phyloP scores from a whole-genome alignment of 1,140 invertebrate species.

The Lethocerus indicus region DNA sequence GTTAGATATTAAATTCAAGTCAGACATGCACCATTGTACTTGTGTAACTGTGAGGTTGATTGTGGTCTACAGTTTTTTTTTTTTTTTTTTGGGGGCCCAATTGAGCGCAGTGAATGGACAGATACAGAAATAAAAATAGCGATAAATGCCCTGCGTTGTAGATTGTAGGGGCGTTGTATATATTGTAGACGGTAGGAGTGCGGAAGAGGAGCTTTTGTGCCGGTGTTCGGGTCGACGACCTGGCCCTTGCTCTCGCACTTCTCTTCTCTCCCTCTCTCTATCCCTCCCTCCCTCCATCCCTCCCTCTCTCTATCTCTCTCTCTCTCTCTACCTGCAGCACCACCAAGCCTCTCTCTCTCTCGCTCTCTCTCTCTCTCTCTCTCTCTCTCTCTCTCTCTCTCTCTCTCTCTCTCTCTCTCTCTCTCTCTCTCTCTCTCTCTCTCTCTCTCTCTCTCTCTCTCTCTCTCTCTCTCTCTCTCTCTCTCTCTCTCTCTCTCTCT shows the following conservation, averaged over 20 bases:
- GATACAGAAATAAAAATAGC: too few species aligned
- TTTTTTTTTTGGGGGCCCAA: too few species aligned
- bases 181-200: too few species aligned
- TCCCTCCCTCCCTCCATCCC: background rate
- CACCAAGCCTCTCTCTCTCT: background rate
- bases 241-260: background rate
- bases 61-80: too few species aligned
- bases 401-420: slow-evolving; percentile 9
- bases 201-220: background rate
- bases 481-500: slow-evolving; percentile 9
- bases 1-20: too few species aligned
- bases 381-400: slow-evolving; percentile 9
- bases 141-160: too few species aligned
- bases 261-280: background rate
- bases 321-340: background rate
- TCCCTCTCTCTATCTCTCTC: background rate
- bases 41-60: too few species aligned
- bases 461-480: slow-evolving; percentile 10
- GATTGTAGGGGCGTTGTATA: too few species aligned
- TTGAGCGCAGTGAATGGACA: too few species aligned
- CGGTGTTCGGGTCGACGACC: background rate
- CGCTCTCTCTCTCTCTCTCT: slow-evolving; percentile 8
- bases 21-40: too few species aligned
- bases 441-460: slow-evolving; percentile 9
- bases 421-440: slow-evolving; percentile 11